Conservation (phyloP, 2,113 vertebrate species). For the Corydoras maculifer region DNA sequence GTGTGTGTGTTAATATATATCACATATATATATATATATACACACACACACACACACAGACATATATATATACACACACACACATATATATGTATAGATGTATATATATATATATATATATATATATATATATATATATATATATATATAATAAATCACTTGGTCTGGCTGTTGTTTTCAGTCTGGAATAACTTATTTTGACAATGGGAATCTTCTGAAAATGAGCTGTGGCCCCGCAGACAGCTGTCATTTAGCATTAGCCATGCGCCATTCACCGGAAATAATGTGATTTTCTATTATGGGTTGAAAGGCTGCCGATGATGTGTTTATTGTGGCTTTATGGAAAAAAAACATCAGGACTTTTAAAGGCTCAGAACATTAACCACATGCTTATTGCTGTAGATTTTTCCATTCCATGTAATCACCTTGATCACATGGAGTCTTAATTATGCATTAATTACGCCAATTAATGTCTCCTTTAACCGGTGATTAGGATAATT, state of each 20-base stretch:
- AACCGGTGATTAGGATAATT: conserved; percentile 61
- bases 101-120: too few relatives aligned
- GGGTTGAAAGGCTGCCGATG: conserved; percentile 29
- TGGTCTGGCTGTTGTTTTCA: conserved; percentile 26
- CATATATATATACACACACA: too few relatives aligned
- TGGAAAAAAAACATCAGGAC: conserved; percentile 7
- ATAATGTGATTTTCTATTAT: conserved; percentile 51
- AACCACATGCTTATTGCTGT: background rate
- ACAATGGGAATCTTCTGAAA: conserved; percentile 56
- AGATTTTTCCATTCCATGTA: conserved; percentile 35
- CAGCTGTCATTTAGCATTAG: conserved; percentile 65
- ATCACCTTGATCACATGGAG: conserved; percentile 47
- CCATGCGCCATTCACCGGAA: conserved; percentile 40
- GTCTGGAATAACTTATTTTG: conserved; percentile 59
- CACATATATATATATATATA: too few relatives aligned
- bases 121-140: too few relatives aligned
- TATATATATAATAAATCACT: background rate
- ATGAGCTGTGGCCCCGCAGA: conserved; percentile 56
- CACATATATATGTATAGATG: too few relatives aligned
- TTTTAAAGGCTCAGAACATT: background rate
- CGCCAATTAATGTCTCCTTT: conserved; percentile 62
- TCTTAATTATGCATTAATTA: conserved; percentile 68
- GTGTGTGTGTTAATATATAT: too few relatives aligned
- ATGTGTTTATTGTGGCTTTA: conserved; percentile 30
- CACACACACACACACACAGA: too few relatives aligned